Conservation (phyloP, 1,140 invertebrate genomes). For the Drosophila tsacasi region DNA sequence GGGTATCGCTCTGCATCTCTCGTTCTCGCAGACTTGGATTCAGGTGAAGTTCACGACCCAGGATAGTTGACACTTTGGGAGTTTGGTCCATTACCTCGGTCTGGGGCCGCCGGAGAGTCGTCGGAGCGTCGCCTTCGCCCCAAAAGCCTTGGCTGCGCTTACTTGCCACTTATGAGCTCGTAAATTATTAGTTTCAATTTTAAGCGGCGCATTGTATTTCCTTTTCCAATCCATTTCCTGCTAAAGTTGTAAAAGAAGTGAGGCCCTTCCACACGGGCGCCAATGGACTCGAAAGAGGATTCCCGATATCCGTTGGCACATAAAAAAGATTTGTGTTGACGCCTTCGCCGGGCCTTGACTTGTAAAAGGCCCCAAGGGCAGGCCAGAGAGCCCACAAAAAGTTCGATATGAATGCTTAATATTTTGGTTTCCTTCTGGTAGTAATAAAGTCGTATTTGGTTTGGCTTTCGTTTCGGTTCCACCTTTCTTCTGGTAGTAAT, state of each 20-base stretch:
- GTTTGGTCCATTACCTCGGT: constrained; percentile 30
- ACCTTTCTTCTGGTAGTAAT: constrained; percentile 54
- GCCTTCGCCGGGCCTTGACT: constrained; percentile 53
- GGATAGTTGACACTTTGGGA: constrained; percentile 45
- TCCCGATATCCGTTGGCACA: constrained; percentile 69
- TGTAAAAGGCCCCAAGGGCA: constrained; percentile 65
- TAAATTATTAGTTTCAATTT: constrained; percentile 72
- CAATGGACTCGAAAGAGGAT: constrained; percentile 59
- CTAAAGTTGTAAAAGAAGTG: constrained; percentile 74
- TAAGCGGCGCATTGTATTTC: constrained; percentile 60
- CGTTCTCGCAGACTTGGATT: constrained; percentile 5
- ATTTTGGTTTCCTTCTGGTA: constrained; percentile 54
- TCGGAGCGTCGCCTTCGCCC: constrained; percentile 9
- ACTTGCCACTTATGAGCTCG: constrained; percentile 74
- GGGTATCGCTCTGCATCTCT: neutral
- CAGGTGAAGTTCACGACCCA: constrained; percentile 45
- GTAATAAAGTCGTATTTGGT: constrained; percentile 66
- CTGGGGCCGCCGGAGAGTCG: constrained; percentile 19
- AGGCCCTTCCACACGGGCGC: constrained; percentile 41
- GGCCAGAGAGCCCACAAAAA: constrained; percentile 20
- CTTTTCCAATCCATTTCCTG: constrained; percentile 68
- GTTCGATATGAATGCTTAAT: constrained; percentile 39
- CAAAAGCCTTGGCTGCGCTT: constrained; percentile 48
- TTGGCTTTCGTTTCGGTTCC: constrained; percentile 22
- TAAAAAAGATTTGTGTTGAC: constrained; percentile 74